Percentiles rank a stretch among this genome's conserved stretches.
Evolutionary conservation across 2,113 vertebrate genomes (phyloP).

Genomic region (Phrynocephalus versicolor): DNA sequence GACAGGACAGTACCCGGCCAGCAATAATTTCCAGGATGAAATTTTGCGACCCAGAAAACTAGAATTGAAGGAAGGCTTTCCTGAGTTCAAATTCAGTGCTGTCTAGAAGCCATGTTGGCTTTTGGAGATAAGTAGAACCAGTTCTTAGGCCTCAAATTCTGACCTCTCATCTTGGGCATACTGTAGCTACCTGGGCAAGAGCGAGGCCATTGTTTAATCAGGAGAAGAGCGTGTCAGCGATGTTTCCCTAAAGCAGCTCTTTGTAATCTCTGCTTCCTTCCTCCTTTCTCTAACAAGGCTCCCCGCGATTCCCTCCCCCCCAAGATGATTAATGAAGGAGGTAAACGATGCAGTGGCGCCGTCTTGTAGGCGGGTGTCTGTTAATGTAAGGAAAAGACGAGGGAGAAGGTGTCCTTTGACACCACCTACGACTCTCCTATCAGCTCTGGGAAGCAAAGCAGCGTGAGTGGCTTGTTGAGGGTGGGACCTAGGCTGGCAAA

Average conservation of each 20-base stretch:
- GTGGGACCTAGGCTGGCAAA: constrained; percentile 75
- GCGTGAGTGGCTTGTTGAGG: constrained; percentile 59
- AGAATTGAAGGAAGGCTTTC: not conserved
- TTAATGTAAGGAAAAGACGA: constrained; percentile 48
- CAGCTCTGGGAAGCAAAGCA: constrained; percentile 41
- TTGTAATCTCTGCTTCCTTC: constrained; percentile 49
- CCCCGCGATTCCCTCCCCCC: not conserved
- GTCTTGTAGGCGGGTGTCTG: constrained; percentile 43
- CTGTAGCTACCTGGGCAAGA: not conserved
- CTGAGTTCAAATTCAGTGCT: not conserved
- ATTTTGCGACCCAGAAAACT: not conserved
- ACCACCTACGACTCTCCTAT: constrained; percentile 51
- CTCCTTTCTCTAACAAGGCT: constrained; percentile 38
- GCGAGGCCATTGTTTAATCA: not conserved
- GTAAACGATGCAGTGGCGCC: constrained; percentile 67
- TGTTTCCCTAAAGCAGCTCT: constrained; percentile 44
- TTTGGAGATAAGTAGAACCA: not conserved
- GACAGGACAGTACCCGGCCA: too few relatives aligned
- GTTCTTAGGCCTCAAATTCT: not conserved
- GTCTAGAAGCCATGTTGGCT: not conserved
- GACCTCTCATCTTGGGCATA: not conserved
- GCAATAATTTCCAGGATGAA: not conserved
- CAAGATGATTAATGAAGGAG: constrained; percentile 59
- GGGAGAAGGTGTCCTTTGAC: constrained; percentile 52
- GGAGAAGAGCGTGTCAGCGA: constrained; percentile 22